Evolutionary conservation across 2,113 vertebrate genomes (phyloP), one percentile per base, ranked within the genome.

Genomic region (Malurus cyaneus): DNA sequence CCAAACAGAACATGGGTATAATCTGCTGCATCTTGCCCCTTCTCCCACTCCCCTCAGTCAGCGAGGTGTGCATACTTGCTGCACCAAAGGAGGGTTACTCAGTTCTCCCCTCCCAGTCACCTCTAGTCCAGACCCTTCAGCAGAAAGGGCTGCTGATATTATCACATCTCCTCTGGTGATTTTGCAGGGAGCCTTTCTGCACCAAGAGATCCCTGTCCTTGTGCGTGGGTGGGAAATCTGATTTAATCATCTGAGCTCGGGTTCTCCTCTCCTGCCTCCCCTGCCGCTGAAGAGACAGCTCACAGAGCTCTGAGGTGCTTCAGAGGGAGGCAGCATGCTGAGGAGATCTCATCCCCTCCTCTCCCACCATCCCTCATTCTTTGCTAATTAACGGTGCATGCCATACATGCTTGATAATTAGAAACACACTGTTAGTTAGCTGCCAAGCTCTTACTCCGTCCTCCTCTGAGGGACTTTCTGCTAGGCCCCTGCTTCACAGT

Each of bases 361-460:
- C 67, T 95, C 71, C 81, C 54, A 84, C 93, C 50, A 84, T 94
- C 77, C 71, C 76, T 96, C 60, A 34, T 87, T 79, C 79, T 94
- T 85, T 89, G 89, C 94, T 96, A 95, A 93, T 97, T 91, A 88
- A 65, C 42, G 4, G 46, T 73, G 92, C 91, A 31, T 34, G 36
- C 85, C 17, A 14, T 70, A 64, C 62, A 64, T 29, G 11, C 73
- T 87, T 56, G 71, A 42, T 92, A 94, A 95, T 95, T 95, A 94
- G 71, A 88, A 91, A 57, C 44, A 80, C 66, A 21, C 36, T 70
- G 89, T 34, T 50, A 83, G 80, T 86, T 80, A 54, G 72, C 76
- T 94, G 92, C 86, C 71, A 92, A 90, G 83, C 21, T 76, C 67
- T 92, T 78, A 24, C 46, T 81, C 94, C 62, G 82, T 93, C 62